Evolutionary conservation across 2,797 vertebrate species (phyloP).

Genomic region (Ceyx erithaca): DNA sequence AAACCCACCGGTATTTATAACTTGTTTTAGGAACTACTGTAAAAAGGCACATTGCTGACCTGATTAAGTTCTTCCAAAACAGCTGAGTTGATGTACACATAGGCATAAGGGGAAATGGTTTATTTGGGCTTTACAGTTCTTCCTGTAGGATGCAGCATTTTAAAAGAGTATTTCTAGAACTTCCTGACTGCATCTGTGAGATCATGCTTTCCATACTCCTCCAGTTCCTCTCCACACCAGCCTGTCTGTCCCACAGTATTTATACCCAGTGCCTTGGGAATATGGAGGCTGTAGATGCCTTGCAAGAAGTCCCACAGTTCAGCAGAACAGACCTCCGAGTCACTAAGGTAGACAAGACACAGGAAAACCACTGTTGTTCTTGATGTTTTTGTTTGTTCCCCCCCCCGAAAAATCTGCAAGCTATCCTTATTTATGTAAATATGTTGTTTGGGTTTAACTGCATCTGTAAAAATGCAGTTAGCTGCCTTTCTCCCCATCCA

Average conservation of each 20-base stretch:
- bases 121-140: constrained; percentile 51
- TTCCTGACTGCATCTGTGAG: constrained; percentile 34
- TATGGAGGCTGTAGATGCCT: not conserved
- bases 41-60: not conserved
- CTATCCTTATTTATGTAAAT: not conserved
- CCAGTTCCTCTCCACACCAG: not conserved
- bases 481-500: not conserved
- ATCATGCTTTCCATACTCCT: not conserved
- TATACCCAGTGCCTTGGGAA: accelerated
- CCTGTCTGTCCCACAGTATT: not conserved
- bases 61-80: constrained; percentile 53
- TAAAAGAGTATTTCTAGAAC: constrained; percentile 64
- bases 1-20: not conserved
- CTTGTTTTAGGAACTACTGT: constrained; percentile 14
- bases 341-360: not conserved
- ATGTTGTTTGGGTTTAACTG: not conserved
- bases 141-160: constrained; percentile 62
- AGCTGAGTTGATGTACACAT: constrained; percentile 31
- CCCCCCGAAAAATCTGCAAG: not conserved
- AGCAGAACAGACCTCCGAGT: not conserved
- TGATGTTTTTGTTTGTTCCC: not conserved
- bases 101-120: constrained; percentile 42
- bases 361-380: not conserved
- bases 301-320: accelerated
- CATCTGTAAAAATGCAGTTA: not conserved